Percentiles rank a stretch among this genome's conserved stretches.
phyloP scores from a whole-genome alignment of 1,140 invertebrate species.

The Aphidius ervi region DNA sequence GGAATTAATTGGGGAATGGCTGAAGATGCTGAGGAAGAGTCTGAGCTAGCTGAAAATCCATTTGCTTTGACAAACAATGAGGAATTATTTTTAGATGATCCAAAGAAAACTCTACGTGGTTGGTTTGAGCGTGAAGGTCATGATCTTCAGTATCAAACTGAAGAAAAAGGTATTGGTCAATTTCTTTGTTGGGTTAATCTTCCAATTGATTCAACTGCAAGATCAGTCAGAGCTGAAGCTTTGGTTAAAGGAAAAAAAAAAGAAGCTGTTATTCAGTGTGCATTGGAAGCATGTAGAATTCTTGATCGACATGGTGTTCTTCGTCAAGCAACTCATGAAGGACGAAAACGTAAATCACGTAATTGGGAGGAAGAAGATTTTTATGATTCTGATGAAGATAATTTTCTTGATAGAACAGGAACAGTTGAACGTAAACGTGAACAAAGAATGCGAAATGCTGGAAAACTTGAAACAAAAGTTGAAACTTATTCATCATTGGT shows the following conservation, averaged over 20 bases:
- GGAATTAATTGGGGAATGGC: constrained; percentile 91
- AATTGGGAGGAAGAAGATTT: constrained; percentile 87
- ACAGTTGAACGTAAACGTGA: constrained; percentile 84
- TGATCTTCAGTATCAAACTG: constrained; percentile 77
- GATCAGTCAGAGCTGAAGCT: constrained; percentile 75
- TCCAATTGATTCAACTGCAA: constrained; percentile 73
- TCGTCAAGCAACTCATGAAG: constrained; percentile 71
- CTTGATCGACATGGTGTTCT: constrained; percentile 80
- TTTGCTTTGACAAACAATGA: constrained; percentile 78
- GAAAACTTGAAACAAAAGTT: constrained; percentile 57
- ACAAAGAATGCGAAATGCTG: constrained; percentile 67
- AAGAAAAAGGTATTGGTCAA: constrained; percentile 76
- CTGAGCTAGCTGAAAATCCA: constrained; percentile 76
- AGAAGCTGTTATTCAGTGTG: constrained; percentile 88
- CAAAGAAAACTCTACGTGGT: constrained; percentile 88
- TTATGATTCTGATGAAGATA: constrained; percentile 97
- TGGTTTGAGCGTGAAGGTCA: constrained; percentile 95
- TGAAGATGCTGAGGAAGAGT: constrained; percentile 86
- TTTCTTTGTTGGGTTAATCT: constrained; percentile 67
- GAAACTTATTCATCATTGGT: constrained; percentile 83
- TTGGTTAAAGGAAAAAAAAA: constrained; percentile 90
- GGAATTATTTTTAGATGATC: constrained; percentile 87
- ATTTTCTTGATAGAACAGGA: constrained; percentile 92
- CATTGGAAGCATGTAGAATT: constrained; percentile 88
- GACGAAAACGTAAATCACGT: constrained; percentile 65